These are phyloP conservation scores for Formica exsecta DNA, from an alignment of 1,140 invertebrate species.

Conservation along the genomic window DNA sequence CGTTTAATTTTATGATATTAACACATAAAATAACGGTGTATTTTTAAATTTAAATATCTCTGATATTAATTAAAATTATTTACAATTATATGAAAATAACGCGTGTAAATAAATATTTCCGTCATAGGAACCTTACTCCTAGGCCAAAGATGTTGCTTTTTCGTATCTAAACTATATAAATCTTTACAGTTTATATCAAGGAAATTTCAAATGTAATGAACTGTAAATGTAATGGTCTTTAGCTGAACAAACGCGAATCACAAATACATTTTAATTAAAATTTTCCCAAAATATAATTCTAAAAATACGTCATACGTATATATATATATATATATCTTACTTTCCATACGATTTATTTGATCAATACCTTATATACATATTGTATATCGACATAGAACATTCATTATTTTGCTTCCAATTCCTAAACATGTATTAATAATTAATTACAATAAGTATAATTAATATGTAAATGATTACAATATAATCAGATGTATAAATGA, in stretches of 20 bases:
- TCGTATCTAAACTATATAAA: no score
- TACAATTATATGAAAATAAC: neutral
- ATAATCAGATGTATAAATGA: constrained; percentile 20
- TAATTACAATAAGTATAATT: neutral
- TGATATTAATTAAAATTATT: neutral
- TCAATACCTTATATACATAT: no score
- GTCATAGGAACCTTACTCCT: neutral
- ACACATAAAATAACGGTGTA: neutral
- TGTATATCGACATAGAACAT: neutral
- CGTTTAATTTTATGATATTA: neutral
- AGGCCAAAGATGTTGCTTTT: neutral
- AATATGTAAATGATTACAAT: constrained; percentile 35
- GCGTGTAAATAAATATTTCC: neutral
- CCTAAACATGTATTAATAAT: constrained; percentile 2
- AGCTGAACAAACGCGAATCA: neutral
- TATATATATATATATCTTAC: neutral
- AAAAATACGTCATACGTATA: neutral
- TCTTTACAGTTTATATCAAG: neutral
- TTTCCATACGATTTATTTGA: neutral
- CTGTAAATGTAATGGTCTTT: neutral
- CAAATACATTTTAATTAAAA: constrained; percentile 7
- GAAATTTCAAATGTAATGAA: neutral
- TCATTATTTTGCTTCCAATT: constrained; percentile 11
- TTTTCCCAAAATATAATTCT: neutral
- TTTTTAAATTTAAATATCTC: neutral